Evolutionary conservation across 2,797 vertebrate species (phyloP).

Genomic region (Notamacropus eugenii): DNA sequence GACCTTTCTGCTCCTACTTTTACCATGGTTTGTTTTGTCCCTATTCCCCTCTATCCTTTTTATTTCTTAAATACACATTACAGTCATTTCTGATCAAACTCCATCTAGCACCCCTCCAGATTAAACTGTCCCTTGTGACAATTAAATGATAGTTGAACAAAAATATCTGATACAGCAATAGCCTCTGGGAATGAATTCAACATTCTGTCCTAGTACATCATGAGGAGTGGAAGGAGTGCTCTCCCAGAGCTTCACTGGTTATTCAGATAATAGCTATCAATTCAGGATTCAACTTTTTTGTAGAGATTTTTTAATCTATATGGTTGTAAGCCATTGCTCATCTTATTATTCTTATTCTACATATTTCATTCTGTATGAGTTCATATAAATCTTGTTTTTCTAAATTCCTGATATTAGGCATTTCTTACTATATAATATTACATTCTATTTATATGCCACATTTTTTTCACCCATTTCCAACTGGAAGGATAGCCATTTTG

Average conservation of each 20-base stretch:
- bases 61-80: neutral
- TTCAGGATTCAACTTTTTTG: neutral
- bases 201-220: neutral
- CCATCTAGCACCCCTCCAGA: neutral
- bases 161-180: neutral
- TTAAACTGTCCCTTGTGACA: neutral
- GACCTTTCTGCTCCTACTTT: neutral
- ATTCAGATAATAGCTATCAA: neutral
- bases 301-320: neutral
- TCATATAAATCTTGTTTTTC: neutral
- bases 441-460: neutral
- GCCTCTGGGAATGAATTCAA: neutral
- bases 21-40: neutral
- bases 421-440: neutral
- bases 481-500: neutral
- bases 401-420: neutral
- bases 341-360: neutral
- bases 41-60: neutral
- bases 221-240: neutral
- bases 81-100: neutral
- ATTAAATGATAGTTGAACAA: neutral
- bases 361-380: neutral
- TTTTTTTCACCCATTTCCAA: neutral
- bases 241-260: neutral
- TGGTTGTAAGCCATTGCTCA: neutral